Conservation (phyloP, 2,797 vertebrate genomes). For the Arremon aurantiirostris region DNA sequence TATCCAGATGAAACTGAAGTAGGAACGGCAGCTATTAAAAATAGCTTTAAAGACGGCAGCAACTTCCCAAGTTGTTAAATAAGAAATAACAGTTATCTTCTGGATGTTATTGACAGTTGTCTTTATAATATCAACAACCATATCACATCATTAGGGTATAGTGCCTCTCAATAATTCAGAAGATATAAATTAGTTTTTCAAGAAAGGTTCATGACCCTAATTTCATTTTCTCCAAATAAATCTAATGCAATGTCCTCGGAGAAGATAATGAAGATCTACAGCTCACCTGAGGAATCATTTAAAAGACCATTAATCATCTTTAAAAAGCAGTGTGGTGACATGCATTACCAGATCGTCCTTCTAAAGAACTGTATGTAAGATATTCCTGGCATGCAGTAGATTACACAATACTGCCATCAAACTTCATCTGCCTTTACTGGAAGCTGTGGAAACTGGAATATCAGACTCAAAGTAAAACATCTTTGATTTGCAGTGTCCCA, state of each 20-base stretch:
- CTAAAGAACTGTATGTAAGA: slow-evolving; percentile 68
- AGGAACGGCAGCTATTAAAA: slow-evolving; percentile 28
- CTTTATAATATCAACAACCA: slow-evolving; percentile 39
- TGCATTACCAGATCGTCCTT: slow-evolving; percentile 56
- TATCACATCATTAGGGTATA: slow-evolving; percentile 10
- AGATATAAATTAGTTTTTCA: slow-evolving; percentile 49
- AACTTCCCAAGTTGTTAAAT: slow-evolving; percentile 31
- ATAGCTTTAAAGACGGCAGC: slow-evolving; percentile 42
- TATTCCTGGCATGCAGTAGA: slow-evolving; percentile 75
- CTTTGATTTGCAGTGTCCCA: slow-evolving; percentile 60
- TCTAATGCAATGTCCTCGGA: slow-evolving; percentile 23
- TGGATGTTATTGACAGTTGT: slow-evolving; percentile 24
- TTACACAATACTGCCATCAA: slow-evolving; percentile 69
- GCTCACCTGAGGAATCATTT: slow-evolving; percentile 65
- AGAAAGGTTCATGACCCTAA: slow-evolving; percentile 46
- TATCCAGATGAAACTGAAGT: slow-evolving; percentile 42
- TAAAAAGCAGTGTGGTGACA: slow-evolving; percentile 60
- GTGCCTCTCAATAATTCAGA: slow-evolving; percentile 34
- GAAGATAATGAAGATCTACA: slow-evolving; percentile 57
- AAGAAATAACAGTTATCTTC: slow-evolving; percentile 39
- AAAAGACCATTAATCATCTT: slow-evolving; percentile 74
- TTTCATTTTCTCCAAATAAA: slow-evolving; percentile 63
- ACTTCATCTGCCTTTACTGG: slow-evolving; percentile 63
- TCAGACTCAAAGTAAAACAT: slow-evolving; percentile 64
- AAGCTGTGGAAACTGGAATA: slow-evolving; percentile 70